Evolutionary conservation across 2,113 vertebrate genomes (phyloP), one percentile per base, ranked within the genome.

Genomic region (Oostethus manadensis): DNA sequence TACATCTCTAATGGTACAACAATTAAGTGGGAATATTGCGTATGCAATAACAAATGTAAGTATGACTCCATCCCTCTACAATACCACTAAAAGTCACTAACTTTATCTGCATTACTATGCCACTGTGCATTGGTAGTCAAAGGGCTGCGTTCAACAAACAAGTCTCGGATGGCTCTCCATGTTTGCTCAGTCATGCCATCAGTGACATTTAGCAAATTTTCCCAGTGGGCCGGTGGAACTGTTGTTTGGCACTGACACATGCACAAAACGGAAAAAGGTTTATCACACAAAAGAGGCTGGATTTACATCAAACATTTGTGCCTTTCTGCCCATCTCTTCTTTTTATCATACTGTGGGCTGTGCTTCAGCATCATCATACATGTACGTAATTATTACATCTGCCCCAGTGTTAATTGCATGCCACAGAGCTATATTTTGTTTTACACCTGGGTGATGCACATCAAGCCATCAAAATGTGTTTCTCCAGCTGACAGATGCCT

Each of bases 171-270:
- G 62, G 47, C 33, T 51, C 60, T 14, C 29, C 38, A 20, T 49
- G 56, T 33, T 22, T 1, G n/a, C 18, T 57, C 62, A 35, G 66
- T 47, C 44, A 45, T 45, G 9, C 57, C 56, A 60, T 22, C 53
- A 1, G 45, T 89, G 82, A 84, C 83, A 87, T 88, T 84, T 84
- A 75, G 38, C 71, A 66, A 60, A 76, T 71, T 56, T 64, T 58
- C 68, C 74, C 76, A 1, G 29, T 51, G 72, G 69, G 69, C 47
- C 4, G 14, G 33, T 65, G 54, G 46, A 48, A 58, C 56, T 63
- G 35, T 9, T 64, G 49, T 77, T 60, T 58, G 53, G 22, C 70
- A 60, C 13, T 68, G 51, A 58, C 68, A 79, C 43, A 26, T 26
- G 23, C 23, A 72, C 56, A 68, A 59, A 71, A 17, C 48, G 74